Conservation (phyloP, 2,113 vertebrate genomes). For the Gila orcuttii region DNA sequence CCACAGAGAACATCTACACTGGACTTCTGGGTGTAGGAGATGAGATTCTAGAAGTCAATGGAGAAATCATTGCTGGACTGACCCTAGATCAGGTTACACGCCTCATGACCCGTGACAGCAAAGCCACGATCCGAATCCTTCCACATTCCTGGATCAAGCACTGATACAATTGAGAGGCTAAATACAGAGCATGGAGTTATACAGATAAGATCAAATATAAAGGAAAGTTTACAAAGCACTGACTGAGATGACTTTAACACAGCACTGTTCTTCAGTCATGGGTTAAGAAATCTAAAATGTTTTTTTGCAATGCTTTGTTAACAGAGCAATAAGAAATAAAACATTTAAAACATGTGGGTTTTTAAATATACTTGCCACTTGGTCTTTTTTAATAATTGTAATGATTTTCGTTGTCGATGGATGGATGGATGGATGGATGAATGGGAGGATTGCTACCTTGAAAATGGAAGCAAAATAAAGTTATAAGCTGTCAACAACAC, state of each 20-base stretch:
- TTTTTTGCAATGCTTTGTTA: background rate
- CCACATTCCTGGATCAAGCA: slow-evolving; percentile 77
- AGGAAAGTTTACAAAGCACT: background rate
- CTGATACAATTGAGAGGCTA: slow-evolving; percentile 61
- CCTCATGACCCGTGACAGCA: slow-evolving; percentile 81
- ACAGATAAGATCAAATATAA: background rate
- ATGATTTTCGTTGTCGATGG: background rate
- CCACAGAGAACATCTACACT: slow-evolving; percentile 83
- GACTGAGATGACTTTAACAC: background rate
- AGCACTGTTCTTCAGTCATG: background rate
- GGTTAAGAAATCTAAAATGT: background rate
- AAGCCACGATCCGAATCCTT: slow-evolving; percentile 82
- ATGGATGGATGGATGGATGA: background rate
- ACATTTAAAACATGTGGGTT: background rate
- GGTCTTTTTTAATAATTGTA: background rate
- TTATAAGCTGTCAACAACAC: background rate
- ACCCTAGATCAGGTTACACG: slow-evolving; percentile 79
- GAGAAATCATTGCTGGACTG: slow-evolving; percentile 83
- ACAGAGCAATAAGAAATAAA: background rate
- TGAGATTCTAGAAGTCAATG: slow-evolving; percentile 92
- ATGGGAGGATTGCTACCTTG: background rate
- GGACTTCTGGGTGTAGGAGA: slow-evolving; percentile 89
- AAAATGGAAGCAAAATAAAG: background rate
- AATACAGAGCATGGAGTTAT: background rate
- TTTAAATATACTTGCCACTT: background rate